Base-by-base conservation (phyloP, 2,888 invertebrate species). In the Adineta ricciae region DNA sequence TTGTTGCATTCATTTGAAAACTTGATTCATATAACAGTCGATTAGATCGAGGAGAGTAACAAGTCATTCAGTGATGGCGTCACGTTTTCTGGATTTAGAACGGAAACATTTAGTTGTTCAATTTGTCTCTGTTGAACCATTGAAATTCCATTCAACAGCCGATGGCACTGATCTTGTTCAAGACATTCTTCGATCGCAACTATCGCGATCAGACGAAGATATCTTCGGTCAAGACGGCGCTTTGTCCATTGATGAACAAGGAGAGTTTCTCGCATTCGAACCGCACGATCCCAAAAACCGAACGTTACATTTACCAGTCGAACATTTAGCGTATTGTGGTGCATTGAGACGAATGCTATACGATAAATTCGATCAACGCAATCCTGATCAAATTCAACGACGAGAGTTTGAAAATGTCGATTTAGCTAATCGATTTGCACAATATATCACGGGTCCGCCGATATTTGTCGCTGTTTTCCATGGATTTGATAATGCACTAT, bases 321-420 rank as follows among this genome's bases (percentile, higher is more conserved):
- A 78, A 78, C 78, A 78, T 38, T 78, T 78, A 41, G 78, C 78
- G 24, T 78, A 78, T 78, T 78, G 78, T 78, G 78, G 78, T 38
- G 78, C 78, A 9, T 78, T 78, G 41, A 24, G 78, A 78, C 78
- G 78, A 24, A 78, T 78, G 78, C 38, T 24, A n/a, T n/a, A 1
- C n/a, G 41, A 41, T 41, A 2, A 9, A 9, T 24, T 3, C n/a
- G 78, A 41, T 41, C n/a, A 24, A 24, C 78, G 41, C n/a, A 41
- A 78, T 11, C 38, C 24, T 11, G 41, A 78, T 41, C 38, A 78
- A 41, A 41, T 78, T 14, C 24, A 41, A 24, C 78, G 78, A 78
- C 78, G 78, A n/a, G 78, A 78, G 41, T 78, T 78, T 78, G 78
- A 78, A 41, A 78, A 78, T 78, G 78, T 78, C n/a, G 78, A 78